Percentiles rank a stretch among this genome's conserved stretches.
Evolutionary conservation across 2,113 vertebrate genomes (phyloP).

Genomic region (Chaetops frenatus): DNA sequence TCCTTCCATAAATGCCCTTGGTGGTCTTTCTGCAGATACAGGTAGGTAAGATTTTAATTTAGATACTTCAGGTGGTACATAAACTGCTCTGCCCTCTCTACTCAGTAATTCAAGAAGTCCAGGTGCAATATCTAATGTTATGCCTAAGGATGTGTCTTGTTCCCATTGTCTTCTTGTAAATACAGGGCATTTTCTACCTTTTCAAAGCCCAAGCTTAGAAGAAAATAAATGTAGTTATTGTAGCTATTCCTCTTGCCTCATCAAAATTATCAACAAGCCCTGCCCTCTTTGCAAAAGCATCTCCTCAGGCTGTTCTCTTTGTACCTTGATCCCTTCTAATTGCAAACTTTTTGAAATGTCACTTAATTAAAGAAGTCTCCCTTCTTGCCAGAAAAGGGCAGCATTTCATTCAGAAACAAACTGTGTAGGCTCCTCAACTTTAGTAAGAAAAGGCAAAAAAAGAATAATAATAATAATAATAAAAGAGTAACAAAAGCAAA

Average conservation of each 20-base stretch:
- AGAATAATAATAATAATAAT: not conserved
- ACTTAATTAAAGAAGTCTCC: constrained; percentile 18
- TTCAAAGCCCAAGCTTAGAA: not conserved
- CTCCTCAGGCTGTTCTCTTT: not conserved
- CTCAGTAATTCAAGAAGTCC: not conserved
- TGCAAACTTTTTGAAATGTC: constrained; percentile 5
- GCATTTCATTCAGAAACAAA: not conserved
- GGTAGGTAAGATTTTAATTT: not conserved
- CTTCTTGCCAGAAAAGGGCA: not conserved
- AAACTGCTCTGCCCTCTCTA: not conserved
- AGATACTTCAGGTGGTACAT: not conserved
- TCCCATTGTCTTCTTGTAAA: not conserved
- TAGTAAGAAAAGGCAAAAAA: not conserved
- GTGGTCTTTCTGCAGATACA: not conserved
- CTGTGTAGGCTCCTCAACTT: not conserved
- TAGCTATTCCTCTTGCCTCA: not conserved
- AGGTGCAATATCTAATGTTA: not conserved
- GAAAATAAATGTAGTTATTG: not conserved
- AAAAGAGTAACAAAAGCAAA: not conserved
- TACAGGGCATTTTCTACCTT: not conserved
- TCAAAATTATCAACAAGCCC: not conserved
- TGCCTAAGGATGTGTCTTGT: not conserved
- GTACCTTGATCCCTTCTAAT: not conserved
- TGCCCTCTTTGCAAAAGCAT: not conserved
- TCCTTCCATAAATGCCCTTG: not conserved